phyloP scores from a whole-genome alignment of 2,797 vertebrate species.

The Muraenolepis orangiensis region DNA sequence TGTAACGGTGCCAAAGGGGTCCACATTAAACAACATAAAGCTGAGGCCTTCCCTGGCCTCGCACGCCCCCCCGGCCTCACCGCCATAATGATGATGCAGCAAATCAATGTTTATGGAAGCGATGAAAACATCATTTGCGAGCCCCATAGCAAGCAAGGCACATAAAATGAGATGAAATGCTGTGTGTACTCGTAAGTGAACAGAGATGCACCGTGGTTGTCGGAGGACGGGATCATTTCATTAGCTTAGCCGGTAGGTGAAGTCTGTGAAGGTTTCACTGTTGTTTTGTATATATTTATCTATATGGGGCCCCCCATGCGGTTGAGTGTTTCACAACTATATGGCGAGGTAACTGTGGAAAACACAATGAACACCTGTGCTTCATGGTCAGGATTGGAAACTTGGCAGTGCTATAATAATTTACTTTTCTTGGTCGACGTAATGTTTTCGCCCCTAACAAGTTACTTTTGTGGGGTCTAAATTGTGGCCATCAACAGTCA shows the following conservation, averaged over 20 bases:
- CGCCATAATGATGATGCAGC: not conserved
- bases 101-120: conserved; percentile 4
- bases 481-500: not conserved
- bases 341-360: no score
- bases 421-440: not conserved
- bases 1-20: not conserved
- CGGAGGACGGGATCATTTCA: no score
- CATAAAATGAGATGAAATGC: not conserved
- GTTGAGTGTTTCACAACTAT: not conserved
- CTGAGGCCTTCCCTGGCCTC: not conserved
- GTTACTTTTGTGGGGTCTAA: not conserved
- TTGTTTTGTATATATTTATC: not conserved
- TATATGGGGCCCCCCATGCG: not conserved
- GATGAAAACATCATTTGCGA: conserved; percentile 3
- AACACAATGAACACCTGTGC: no score
- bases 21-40: conserved; percentile 7
- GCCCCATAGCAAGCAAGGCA: not conserved
- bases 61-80: not conserved
- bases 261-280: not conserved
- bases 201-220: not conserved
- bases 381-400: not conserved
- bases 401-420: not conserved
- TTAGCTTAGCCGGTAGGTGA: no score
- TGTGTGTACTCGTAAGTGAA: not conserved
- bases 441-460: not conserved